phyloP scores from a whole-genome alignment of 2,888 invertebrate species.

The Adela reaumurella region DNA sequence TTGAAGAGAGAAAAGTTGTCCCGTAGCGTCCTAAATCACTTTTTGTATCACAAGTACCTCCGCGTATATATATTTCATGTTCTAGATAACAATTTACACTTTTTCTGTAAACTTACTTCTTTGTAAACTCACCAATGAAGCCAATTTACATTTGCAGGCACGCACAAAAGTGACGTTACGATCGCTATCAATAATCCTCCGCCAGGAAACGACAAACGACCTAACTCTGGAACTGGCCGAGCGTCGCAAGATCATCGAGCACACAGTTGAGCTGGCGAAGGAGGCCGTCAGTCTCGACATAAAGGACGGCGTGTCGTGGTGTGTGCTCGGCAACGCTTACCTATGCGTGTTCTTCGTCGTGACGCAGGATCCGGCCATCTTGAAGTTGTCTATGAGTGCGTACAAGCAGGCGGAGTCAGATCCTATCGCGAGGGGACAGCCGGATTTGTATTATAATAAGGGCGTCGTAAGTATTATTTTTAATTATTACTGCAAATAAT shows the following conservation, averaged over 20 bases:
- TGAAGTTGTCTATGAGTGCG: constrained; percentile 74
- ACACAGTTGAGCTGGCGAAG: constrained; percentile 74
- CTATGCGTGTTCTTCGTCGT: constrained; percentile 74
- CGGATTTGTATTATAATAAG: constrained; percentile 82
- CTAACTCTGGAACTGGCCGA: constrained; percentile 38
- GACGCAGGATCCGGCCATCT: constrained; percentile 65
- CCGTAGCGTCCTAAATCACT: no score
- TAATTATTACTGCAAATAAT: no score
- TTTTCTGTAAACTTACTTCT: no score
- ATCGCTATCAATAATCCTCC: constrained; percentile 75
- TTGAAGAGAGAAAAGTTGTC: no score
- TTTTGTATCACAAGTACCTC: no score
- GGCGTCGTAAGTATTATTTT: constrained; percentile 63
- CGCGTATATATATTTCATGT: no score
- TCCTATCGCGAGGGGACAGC: constrained; percentile 64
- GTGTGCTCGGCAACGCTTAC: constrained; percentile 81
- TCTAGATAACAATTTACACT: no score
- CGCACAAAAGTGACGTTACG: constrained; percentile 73
- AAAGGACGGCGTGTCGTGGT: constrained; percentile 79
- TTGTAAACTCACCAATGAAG: no score
- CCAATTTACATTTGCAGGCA: constrained; percentile 40
- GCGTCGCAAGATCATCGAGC: constrained; percentile 58
- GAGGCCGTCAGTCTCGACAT: constrained; percentile 77
- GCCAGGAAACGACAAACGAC: constrained; percentile 58
- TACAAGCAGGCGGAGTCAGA: constrained; percentile 76